Evolutionary conservation across 2,113 vertebrate species (phyloP).

Genomic region (Phrynocephalus versicolor): DNA sequence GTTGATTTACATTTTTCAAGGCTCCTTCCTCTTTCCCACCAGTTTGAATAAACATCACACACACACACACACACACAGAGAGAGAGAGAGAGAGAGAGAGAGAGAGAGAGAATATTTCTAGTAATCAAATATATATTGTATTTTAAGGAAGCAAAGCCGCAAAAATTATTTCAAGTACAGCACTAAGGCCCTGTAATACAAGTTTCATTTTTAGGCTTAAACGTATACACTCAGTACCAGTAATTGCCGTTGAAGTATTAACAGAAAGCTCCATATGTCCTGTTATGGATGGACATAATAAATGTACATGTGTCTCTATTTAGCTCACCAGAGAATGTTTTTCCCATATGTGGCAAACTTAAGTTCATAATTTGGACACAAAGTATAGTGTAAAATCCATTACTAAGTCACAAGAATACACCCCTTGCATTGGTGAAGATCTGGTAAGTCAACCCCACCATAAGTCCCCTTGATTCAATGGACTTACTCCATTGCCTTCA

Average conservation of each 20-base stretch:
- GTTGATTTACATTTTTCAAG: slow-evolving; percentile 5
- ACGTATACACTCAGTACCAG: too few relatives aligned
- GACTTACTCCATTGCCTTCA: too few relatives aligned
- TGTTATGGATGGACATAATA: neutral
- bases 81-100: neutral
- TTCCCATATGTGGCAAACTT: neutral
- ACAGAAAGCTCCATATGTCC: neutral
- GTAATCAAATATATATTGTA: neutral
- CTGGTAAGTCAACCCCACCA: too few relatives aligned
- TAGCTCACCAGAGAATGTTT: neutral
- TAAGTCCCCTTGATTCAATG: too few relatives aligned
- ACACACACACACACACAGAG: neutral
- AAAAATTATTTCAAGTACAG: neutral
- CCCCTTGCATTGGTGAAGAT: too few relatives aligned
- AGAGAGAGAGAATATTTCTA: neutral
- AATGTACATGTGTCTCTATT: neutral
- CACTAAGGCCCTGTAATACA: neutral
- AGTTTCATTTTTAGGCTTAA: neutral
- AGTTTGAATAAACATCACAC: neutral
- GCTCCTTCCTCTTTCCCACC: neutral
- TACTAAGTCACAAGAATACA: neutral
- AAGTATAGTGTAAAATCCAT: too few relatives aligned
- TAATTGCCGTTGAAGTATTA: neutral
- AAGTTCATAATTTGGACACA: neutral
- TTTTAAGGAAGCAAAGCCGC: neutral